These are phyloP conservation scores for Telenomus remus DNA, from an alignment of 1,140 invertebrate species.

Conservation along the genomic window DNA sequence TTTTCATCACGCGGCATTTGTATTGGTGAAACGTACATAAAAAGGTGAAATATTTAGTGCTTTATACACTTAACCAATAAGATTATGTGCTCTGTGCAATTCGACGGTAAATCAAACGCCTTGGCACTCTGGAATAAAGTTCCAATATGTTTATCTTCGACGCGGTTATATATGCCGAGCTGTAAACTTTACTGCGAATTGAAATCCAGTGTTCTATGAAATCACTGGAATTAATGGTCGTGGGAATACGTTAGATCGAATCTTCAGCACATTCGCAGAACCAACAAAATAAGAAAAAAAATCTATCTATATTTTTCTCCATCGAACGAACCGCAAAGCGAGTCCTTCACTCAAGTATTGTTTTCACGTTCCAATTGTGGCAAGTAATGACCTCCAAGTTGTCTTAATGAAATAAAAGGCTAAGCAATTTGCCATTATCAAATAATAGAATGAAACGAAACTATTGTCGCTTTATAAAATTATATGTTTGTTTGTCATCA, in stretches of 20 bases:
- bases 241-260: slow-evolving; percentile 27
- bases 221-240: slow-evolving; percentile 31
- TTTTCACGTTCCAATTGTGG: too few relatives aligned
- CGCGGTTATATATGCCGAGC: slow-evolving; percentile 11
- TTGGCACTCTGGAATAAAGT: slow-evolving; percentile 6
- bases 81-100: background rate
- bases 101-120: slow-evolving; percentile 7
- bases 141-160: slow-evolving; percentile 25
- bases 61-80: too few relatives aligned
- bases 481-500: too few relatives aligned
- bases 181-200: slow-evolving; percentile 28
- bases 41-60: background rate
- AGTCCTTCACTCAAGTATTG: background rate
- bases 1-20: too few relatives aligned
- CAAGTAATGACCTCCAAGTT: too few relatives aligned
- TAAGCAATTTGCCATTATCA: too few relatives aligned
- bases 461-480: too few relatives aligned
- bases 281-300: slow-evolving; percentile 19
- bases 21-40: too few relatives aligned
- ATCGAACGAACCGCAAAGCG: background rate
- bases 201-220: slow-evolving; percentile 41
- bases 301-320: slow-evolving; percentile 16
- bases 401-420: too few relatives aligned
- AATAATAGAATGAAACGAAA: too few relatives aligned
- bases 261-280: slow-evolving; percentile 15